A percentile compares a stretch with the other conserved stretches of the same genome.
phyloP scores from a whole-genome alignment of 2,888 invertebrate genomes.

The Molanna angustata region DNA sequence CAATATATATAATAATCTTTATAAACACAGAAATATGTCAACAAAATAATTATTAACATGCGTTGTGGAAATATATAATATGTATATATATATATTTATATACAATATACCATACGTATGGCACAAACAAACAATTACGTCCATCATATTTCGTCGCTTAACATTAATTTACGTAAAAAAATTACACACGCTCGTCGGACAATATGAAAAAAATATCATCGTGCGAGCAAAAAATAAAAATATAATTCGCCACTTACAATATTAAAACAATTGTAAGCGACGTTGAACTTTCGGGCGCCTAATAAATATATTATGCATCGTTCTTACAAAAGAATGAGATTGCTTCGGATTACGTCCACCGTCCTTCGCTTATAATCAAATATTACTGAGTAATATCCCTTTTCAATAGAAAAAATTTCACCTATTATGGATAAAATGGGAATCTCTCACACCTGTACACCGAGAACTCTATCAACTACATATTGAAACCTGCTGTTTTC shows the following conservation, averaged over 20 bases:
- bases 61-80: too few relatives aligned
- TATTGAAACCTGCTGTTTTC: constrained; percentile 69
- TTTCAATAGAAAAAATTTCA: background rate
- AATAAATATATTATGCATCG: constrained; percentile 11
- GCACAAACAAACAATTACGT: background rate
- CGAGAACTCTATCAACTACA: constrained; percentile 78
- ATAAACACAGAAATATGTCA: too few relatives aligned
- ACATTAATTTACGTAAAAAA: background rate
- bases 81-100: too few relatives aligned
- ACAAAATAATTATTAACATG: too few relatives aligned
- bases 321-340: constrained; percentile 13
- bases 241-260: background rate
- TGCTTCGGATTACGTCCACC: constrained; percentile 3
- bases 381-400: background rate
- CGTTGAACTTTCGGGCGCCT: constrained; percentile 16
- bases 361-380: background rate
- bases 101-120: too few relatives aligned
- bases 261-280: background rate
- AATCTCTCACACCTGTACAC: constrained; percentile 72
- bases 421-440: background rate
- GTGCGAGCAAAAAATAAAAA: background rate
- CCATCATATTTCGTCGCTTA: background rate
- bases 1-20: too few relatives aligned
- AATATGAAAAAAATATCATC: background rate
- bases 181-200: background rate